Conservation (phyloP, 1,140 invertebrate genomes). For the Dryas iulia region DNA sequence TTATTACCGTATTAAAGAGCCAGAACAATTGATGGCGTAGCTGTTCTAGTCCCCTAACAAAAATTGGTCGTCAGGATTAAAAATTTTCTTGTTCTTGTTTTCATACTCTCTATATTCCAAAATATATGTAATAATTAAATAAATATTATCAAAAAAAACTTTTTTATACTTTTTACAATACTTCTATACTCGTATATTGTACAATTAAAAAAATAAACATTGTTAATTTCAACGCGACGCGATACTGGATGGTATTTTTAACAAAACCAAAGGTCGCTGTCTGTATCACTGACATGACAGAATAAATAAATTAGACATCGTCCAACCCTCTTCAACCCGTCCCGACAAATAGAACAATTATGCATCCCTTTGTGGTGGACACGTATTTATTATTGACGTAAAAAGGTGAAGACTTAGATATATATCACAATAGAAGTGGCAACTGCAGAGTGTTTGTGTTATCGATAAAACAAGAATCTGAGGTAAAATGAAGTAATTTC, state of each 20-base stretch:
- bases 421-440: not conserved
- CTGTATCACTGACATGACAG: conserved; percentile 26
- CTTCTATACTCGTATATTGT: not conserved
- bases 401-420: conserved; percentile 23
- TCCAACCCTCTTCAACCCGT: conserved; percentile 42
- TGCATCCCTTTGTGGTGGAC: conserved; percentile 50
- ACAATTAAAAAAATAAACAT: no score
- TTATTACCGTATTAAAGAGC: no score
- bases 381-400: conserved; percentile 58
- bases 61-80: no score
- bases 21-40: no score
- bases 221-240: not conserved
- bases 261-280: conserved; percentile 20
- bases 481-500: not conserved
- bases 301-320: conserved; percentile 50
- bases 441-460: not conserved
- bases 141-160: no score
- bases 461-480: not conserved
- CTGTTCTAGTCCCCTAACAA: no score
- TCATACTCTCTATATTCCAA: no score
- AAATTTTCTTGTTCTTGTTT: no score
- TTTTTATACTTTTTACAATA: no score
- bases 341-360: conserved; percentile 63
- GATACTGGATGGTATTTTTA: conserved; percentile 15
- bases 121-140: no score